Base-by-base conservation (phyloP, 2,888 invertebrate species). In the Xestia xanthographa region DNA sequence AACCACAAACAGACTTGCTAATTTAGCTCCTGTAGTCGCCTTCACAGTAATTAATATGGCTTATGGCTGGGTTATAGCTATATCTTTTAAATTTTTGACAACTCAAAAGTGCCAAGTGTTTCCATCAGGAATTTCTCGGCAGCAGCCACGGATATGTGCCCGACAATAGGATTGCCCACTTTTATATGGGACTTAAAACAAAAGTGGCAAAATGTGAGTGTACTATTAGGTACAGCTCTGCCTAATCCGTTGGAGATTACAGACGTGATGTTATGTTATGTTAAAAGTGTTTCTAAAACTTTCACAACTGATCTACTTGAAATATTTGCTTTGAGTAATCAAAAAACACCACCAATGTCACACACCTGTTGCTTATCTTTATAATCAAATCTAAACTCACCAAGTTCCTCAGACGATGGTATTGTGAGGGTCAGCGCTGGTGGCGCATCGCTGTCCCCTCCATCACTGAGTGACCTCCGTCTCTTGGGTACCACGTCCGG, bases 351-450 rank as follows among this genome's bases (percentile, higher is more conserved):
- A 53, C 26, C 3, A 60, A 34, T 20, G 1, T 34, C 9, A 9
- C 34, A 34, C 17, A 17, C 3, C 17, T 29, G 14, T 58, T 3
- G 17, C 9, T 34, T 20, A 4, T 34, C 20, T 34, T 34, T 9
- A 60, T 20, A 70, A 79, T 29, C 9, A 20, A 73, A 82, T 66
- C 41, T 67, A 72, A 76, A 83, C 90, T 89, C 90, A 95, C 96
- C 95, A 68, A 97, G 91, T 87, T 97, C 97, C 79, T 97, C 97
- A 71, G 97, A 97, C 1, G 97, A 97, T 1, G 97, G 97, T 91
- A 97, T 96, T 0, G 97, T 97, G 34, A 97, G 92, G 0, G 97
- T 97, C 77, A 97, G 88, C 0, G 94, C 97, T 50, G 95, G 96
- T n/a, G 95, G 96, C 0, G 95, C 95, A 71, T 96, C 96, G 50